Evolutionary conservation across 2,797 vertebrate genomes (phyloP).

Genomic region (Sebastes variabilis): DNA sequence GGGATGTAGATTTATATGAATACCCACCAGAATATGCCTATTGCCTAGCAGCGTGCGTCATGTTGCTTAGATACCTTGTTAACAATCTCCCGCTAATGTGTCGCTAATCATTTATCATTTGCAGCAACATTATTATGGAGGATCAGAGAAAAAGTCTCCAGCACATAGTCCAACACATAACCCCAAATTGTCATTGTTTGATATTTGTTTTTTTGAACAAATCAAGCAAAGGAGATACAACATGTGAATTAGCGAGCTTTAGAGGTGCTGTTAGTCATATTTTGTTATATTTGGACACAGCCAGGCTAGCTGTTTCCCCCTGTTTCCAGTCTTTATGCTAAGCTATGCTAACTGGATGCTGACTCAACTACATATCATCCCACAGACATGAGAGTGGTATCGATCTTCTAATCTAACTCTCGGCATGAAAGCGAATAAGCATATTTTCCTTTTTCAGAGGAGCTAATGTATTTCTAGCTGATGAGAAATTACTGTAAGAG

Average conservation of each 20-base stretch:
- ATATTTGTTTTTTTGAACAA: background rate
- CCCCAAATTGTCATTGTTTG: background rate
- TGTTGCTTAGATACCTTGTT: background rate
- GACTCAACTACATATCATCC: background rate
- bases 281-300: background rate
- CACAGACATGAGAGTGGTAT: background rate
- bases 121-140: background rate
- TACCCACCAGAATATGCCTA: background rate
- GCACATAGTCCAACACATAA: background rate
- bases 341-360: background rate
- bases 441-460: background rate
- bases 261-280: background rate
- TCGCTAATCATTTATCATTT: background rate
- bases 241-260: background rate
- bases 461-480: background rate
- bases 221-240: background rate
- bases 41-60: background rate
- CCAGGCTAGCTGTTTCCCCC: background rate
- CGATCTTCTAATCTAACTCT: background rate
- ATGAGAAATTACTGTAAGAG: background rate
- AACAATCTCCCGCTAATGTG: background rate
- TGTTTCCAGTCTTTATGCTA: background rate
- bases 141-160: background rate
- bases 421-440: background rate
- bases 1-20: too few relatives aligned